These are phyloP conservation scores for Dyspetes luteomarginatus DNA, from an alignment of 2,888 invertebrate genomes.

Conservation along the genomic window DNA sequence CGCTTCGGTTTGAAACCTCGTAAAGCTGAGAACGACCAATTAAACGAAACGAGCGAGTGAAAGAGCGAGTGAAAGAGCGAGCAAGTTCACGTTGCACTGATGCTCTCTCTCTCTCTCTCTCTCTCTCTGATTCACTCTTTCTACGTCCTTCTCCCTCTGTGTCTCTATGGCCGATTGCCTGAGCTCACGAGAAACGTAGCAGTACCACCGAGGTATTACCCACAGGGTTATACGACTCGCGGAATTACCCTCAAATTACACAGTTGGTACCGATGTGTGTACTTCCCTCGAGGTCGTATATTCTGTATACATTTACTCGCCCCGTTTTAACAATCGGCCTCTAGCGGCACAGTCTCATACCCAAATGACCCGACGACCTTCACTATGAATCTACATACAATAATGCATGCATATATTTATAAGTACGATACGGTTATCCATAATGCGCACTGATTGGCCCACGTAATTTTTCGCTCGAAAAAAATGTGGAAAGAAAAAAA, in stretches of 20 bases:
- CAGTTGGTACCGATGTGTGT: conserved; percentile 78
- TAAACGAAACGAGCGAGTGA: conserved; percentile 80
- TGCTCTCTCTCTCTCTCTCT: conserved; percentile 71
- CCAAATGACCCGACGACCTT: too few relatives aligned
- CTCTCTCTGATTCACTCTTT: conserved; percentile 68
- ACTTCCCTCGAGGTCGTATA: conserved; percentile 70
- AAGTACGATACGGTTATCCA: too few relatives aligned
- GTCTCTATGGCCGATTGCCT: conserved; percentile 72
- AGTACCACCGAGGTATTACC: conserved; percentile 71
- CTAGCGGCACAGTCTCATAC: conserved; percentile 6
- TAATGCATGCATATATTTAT: background rate
- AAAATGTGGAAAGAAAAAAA: too few relatives aligned
- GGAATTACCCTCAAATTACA: conserved; percentile 81
- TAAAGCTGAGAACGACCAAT: conserved; percentile 81
- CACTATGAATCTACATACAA: conserved; percentile 13
- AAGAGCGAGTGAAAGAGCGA: too few relatives aligned
- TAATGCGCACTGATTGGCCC: too few relatives aligned
- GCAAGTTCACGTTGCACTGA: conserved; percentile 68
- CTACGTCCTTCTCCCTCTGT: conserved; percentile 65
- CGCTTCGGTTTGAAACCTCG: conserved; percentile 77
- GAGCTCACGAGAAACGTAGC: conserved; percentile 57
- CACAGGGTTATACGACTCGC: conserved; percentile 78
- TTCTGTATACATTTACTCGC: conserved; percentile 74
- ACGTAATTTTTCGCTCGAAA: too few relatives aligned
- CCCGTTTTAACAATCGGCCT: conserved; percentile 73